Conservation (phyloP, 2,888 invertebrate genomes). For the Leucoma salicis region DNA sequence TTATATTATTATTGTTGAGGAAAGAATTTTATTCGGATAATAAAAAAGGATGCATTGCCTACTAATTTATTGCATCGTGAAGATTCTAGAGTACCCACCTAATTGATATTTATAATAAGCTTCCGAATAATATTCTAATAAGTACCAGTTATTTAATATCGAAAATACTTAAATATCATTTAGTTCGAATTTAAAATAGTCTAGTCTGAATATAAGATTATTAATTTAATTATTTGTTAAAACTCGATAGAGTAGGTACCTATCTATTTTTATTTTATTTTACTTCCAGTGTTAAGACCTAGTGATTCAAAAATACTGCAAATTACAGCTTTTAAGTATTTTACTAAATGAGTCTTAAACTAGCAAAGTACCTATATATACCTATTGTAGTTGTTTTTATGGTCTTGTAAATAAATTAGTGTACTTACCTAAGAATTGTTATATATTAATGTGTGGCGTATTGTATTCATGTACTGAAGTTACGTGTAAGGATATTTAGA, state of each 20-base stretch:
- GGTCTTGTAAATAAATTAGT: constrained; percentile 51
- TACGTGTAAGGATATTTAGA: constrained; percentile 35
- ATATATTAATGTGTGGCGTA: constrained; percentile 54
- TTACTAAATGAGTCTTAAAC: constrained; percentile 27
- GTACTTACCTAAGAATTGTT: constrained; percentile 64
- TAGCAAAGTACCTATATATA: constrained; percentile 17
- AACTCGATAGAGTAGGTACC: too few species aligned
- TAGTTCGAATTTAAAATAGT: constrained; percentile 30
- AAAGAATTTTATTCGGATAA: constrained; percentile 14
- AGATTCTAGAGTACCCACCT: neutral
- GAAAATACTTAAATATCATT: constrained; percentile 25
- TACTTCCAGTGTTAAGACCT: neutral
- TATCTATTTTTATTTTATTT: too few species aligned
- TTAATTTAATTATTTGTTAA: neutral
- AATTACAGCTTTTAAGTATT: neutral
- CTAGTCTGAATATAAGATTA: constrained; percentile 17
- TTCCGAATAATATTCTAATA: constrained; percentile 15
- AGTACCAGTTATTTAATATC: constrained; percentile 13
- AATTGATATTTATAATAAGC: constrained; percentile 2
- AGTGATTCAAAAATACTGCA: neutral
- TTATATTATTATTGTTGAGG: constrained; percentile 13
- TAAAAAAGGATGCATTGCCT: constrained; percentile 9
- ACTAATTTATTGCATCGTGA: too few species aligned
- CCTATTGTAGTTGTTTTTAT: constrained; percentile 46
- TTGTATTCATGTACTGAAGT: constrained; percentile 53